These are phyloP conservation scores for Imbricaverruca yamaguchii DNA, from an alignment of 2,888 invertebrate species.

Conservation along the genomic window DNA sequence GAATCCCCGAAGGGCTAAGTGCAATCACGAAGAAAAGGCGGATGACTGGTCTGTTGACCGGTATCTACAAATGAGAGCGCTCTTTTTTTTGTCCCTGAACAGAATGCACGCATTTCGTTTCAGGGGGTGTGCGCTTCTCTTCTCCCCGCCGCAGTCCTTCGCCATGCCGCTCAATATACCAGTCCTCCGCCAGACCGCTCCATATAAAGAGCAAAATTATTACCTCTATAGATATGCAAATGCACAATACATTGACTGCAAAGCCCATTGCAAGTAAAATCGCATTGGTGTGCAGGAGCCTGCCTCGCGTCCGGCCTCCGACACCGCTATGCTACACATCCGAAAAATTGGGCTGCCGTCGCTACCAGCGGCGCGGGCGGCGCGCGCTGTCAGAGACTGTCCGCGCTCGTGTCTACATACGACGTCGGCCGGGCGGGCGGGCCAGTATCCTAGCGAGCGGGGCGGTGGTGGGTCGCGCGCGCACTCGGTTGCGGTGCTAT, in stretches of 20 bases:
- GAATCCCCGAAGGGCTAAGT: too few species aligned
- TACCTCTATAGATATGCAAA: conserved; percentile 22
- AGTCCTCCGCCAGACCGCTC: neutral
- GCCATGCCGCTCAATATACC: neutral
- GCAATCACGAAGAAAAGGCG: too few species aligned
- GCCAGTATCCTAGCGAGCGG: neutral
- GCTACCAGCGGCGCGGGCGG: neutral
- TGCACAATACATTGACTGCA: conserved; percentile 12
- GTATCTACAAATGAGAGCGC: too few species aligned
- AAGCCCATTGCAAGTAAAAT: conserved; percentile 21
- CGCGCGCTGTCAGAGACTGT: neutral
- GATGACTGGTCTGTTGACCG: too few species aligned
- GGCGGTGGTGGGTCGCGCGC: neutral
- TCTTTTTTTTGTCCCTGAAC: too few species aligned
- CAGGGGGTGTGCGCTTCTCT: too few species aligned
- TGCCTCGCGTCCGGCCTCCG: neutral
- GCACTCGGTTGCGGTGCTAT: too few species aligned
- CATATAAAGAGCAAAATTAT: conserved; percentile 19
- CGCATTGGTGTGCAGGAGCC: neutral
- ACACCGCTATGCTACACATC: neutral
- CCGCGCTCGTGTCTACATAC: neutral
- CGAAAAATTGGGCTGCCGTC: neutral
- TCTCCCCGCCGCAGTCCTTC: too few species aligned
- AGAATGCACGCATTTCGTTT: too few species aligned
- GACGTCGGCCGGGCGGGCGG: neutral